Base-by-base conservation (phyloP, 2,888 invertebrate species). In the Axea sp. region DNA sequence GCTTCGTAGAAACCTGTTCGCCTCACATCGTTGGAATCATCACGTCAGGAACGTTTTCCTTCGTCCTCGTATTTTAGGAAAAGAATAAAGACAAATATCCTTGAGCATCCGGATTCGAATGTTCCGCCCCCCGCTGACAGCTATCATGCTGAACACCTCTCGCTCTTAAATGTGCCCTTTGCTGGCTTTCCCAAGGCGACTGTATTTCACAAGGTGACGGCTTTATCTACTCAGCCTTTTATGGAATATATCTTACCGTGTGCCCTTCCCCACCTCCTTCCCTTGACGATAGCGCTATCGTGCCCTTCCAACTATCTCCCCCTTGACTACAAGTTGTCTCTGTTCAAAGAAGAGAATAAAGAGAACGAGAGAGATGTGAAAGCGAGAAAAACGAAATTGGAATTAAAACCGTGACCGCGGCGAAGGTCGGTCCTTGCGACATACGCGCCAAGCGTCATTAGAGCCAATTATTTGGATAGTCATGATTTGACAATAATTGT, bases 271-370 rank as follows among this genome's bases (percentile, higher is more conserved):
- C 41, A 12, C 19, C 31, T 22, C 30, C 35, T 53, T 43, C 39
- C 39, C 55, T 62, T 19, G 22, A 60, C 65, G 65, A 75, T 71
- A 59, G 51, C 39, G 74, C 65, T 75, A 60, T 75, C 55, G 55
- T 30, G 28, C 43, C 62, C 62, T 57, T 45, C 69, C 59, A 0
- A n/a, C n/a, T n/a, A 26, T 11, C 49, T 78, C 82, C 84, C 85
- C 86, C 86, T 86, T 86, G 86, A 86, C 86, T 86, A 82, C 85
- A 86, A 86, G 85, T 86, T 86, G 80, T 82, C 78, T 73, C 75
- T 62, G 75, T 37, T 60, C 39, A 73, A 74, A 76, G 49, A 71
- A 76, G 67, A 76, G 68, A 72, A 57, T 30, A 72, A 68, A 39
- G 73, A 75, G 73, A 75, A 72, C 17, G 43, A 71, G 64, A 73